Conservation (phyloP, 2,888 invertebrate species). For the Drosophila gaucha region DNA sequence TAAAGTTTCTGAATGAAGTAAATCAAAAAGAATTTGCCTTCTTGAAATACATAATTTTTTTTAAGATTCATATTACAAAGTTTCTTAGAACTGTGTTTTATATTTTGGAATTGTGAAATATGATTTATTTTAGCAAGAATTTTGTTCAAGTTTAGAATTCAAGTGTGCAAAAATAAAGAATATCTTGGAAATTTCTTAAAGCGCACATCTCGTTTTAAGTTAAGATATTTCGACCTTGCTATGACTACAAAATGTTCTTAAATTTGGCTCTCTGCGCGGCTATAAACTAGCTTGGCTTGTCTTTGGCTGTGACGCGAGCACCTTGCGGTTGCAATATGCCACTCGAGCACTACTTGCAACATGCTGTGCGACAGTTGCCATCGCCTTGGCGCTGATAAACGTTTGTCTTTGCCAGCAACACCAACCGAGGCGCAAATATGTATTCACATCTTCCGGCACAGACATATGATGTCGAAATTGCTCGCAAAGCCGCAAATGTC, state of each 20-base stretch:
- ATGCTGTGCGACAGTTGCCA: slow-evolving; percentile 19
- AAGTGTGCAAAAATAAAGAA: too few relatives aligned
- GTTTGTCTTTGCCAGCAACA: slow-evolving; percentile 41
- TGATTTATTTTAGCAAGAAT: too few relatives aligned
- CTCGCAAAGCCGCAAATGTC: slow-evolving; percentile 44
- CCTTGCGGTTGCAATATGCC: slow-evolving; percentile 60
- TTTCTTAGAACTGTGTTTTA: too few relatives aligned
- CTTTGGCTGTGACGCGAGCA: slow-evolving; percentile 44
- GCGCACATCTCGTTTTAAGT: neutral
- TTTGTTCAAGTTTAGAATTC: too few relatives aligned
- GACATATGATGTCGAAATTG: slow-evolving; percentile 26
- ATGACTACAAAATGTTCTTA: neutral
- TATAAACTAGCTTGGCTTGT: slow-evolving; percentile 17
- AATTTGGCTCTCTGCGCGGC: neutral
- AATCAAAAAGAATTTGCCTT: too few relatives aligned
- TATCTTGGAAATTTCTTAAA: neutral
- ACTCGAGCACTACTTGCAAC: slow-evolving; percentile 29
- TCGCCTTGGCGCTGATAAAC: slow-evolving; percentile 26
- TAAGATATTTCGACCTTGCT: neutral
- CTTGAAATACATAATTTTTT: too few relatives aligned
- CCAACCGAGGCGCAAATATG: slow-evolving; percentile 29
- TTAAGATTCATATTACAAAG: too few relatives aligned
- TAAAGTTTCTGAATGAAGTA: too few relatives aligned
- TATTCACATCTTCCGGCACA: slow-evolving; percentile 19
- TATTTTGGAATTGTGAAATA: too few relatives aligned